These are phyloP conservation scores for Carcharodon carcharias DNA, from an alignment of 2,797 vertebrate genomes.

Conservation along the genomic window DNA sequence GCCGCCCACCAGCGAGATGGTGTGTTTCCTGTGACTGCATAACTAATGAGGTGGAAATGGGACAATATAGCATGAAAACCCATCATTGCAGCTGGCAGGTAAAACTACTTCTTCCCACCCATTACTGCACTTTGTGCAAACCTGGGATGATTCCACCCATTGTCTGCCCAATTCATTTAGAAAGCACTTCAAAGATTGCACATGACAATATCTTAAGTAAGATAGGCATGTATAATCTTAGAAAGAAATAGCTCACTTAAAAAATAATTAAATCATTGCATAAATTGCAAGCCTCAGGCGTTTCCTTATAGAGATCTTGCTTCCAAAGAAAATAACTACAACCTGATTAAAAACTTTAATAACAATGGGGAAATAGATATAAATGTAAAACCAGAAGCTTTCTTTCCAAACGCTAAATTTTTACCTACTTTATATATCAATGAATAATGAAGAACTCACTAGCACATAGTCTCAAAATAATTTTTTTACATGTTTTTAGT, in stretches of 20 bases:
- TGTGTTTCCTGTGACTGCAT: too few species aligned
- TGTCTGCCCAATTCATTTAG: background rate
- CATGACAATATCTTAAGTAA: background rate
- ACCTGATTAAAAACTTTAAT: background rate
- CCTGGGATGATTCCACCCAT: too few species aligned
- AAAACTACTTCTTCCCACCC: too few species aligned
- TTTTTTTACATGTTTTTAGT: background rate
- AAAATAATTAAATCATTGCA: conserved; percentile 15
- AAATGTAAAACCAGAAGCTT: conserved; percentile 6
- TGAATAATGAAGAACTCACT: background rate
- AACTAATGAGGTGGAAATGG: too few species aligned
- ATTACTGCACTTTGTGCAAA: too few species aligned
- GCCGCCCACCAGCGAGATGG: too few species aligned
- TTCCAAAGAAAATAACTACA: background rate
- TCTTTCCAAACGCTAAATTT: background rate
- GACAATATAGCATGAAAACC: too few species aligned
- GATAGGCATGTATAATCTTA: background rate
- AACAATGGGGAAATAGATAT: background rate
- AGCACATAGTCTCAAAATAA: background rate
- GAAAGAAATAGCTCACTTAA: conserved; percentile 17
- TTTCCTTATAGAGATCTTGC: background rate
- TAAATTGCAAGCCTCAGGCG: background rate
- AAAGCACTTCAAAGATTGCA: background rate
- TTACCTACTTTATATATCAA: conserved; percentile 24
- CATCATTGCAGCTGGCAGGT: too few species aligned